Percentiles rank a stretch among this genome's conserved stretches.
phyloP scores from a whole-genome alignment of 2,888 invertebrate genomes.

The Protodeltote pygarga region DNA sequence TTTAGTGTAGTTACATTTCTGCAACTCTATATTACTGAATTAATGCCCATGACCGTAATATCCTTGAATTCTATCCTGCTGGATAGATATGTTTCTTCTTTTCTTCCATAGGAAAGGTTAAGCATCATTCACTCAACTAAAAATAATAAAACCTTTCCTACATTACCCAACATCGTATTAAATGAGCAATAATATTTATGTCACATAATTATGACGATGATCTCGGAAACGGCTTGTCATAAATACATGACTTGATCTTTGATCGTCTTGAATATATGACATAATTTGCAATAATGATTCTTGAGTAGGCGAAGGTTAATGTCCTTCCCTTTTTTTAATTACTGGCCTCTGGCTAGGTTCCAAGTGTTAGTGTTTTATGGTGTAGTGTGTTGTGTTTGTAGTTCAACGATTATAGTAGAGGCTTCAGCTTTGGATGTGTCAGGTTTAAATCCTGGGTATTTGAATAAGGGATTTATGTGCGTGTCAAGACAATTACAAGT shows the following conservation, averaged over 20 bases:
- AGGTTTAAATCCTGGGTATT: too few species aligned
- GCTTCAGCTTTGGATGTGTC: too few species aligned
- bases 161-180: slow-evolving; percentile 11
- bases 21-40: too few species aligned
- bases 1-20: too few species aligned
- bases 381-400: slow-evolving; percentile 6
- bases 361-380: slow-evolving; percentile 38
- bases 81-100: too few species aligned
- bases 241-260: slow-evolving; percentile 8
- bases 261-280: slow-evolving; percentile 19
- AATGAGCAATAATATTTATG: slow-evolving; percentile 6
- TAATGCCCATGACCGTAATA: too few species aligned
- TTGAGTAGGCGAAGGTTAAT: slow-evolving; percentile 30
- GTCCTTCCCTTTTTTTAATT: slow-evolving; percentile 47
- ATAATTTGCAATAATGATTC: slow-evolving; percentile 31
- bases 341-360: slow-evolving; percentile 31
- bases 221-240: slow-evolving; percentile 13
- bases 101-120: too few species aligned
- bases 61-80: too few species aligned
- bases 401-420: too few species aligned
- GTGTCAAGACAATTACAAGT: too few species aligned
- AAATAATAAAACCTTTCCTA: slow-evolving; percentile 6
- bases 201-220: slow-evolving; percentile 10
- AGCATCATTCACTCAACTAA: too few species aligned
- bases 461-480: too few species aligned